phyloP scores from a whole-genome alignment of 2,888 invertebrate species.

The Biston stratarius region DNA sequence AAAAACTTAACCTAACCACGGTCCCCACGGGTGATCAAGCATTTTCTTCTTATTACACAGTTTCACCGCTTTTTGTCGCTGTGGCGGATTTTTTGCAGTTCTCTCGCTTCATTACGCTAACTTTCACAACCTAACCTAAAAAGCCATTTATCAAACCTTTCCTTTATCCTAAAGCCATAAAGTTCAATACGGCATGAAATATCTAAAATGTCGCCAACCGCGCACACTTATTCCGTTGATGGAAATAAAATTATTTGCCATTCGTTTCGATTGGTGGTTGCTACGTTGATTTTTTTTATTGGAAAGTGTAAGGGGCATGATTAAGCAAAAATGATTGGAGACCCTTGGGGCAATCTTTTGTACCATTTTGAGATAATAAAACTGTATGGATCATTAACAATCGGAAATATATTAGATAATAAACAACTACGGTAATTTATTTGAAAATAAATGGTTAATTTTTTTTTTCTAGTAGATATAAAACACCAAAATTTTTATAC shows the following conservation, averaged over 20 bases:
- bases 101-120: slow-evolving; percentile 45
- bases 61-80: slow-evolving; percentile 45
- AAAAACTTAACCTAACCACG: slow-evolving; percentile 37
- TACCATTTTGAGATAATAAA: not conserved
- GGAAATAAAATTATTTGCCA: slow-evolving; percentile 44
- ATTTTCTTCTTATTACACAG: slow-evolving; percentile 45
- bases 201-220: slow-evolving; percentile 11
- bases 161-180: slow-evolving; percentile 14
- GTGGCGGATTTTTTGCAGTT: slow-evolving; percentile 40
- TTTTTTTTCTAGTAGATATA: too few species aligned
- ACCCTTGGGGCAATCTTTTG: slow-evolving; percentile 24
- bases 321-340: slow-evolving; percentile 18
- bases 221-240: slow-evolving; percentile 28
- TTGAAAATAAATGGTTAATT: too few species aligned
- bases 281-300: slow-evolving; percentile 31
- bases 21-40: slow-evolving; percentile 38
- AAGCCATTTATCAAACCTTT: slow-evolving; percentile 16
- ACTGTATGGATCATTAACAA: too few species aligned
- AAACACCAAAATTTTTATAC: too few species aligned
- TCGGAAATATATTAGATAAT: too few species aligned
- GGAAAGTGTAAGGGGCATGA: not conserved
- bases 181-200: slow-evolving; percentile 21
- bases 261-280: slow-evolving; percentile 43
- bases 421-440: too few species aligned
- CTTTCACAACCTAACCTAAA: slow-evolving; percentile 26